These are phyloP conservation scores for Tromatobia lineatoria DNA, from an alignment of 2,888 invertebrate genomes.

Conservation along the genomic window DNA sequence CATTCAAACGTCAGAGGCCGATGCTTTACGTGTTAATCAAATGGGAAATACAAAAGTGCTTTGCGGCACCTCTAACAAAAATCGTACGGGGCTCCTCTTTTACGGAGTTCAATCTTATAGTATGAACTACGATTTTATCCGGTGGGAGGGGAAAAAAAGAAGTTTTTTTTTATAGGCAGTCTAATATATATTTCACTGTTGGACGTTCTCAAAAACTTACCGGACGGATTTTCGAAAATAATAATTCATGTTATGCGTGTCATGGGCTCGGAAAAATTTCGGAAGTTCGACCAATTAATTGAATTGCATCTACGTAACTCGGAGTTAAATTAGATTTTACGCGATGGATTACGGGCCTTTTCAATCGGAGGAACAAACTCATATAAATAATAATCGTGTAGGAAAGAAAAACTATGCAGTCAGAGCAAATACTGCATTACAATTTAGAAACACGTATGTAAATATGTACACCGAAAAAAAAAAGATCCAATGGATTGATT, in stretches of 20 bases:
- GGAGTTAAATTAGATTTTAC: conserved; percentile 51
- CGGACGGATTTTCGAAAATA: background rate
- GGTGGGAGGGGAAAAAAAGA: no score
- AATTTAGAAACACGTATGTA: conserved; percentile 59
- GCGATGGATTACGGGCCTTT: conserved; percentile 66
- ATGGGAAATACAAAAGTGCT: no score
- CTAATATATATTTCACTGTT: no score
- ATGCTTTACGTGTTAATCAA: no score
- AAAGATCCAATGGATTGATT: conserved; percentile 41
- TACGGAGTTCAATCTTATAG: no score
- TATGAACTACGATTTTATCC: no score
- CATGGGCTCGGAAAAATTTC: background rate
- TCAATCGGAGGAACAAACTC: conserved; percentile 51
- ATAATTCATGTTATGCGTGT: background rate
- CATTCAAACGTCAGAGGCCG: no score
- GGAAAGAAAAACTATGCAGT: conserved; percentile 25
- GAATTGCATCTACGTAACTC: background rate
- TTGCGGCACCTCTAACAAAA: no score
- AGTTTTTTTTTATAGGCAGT: conserved; percentile 5
- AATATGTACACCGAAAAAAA: conserved; percentile 59
- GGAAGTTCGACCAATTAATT: conserved; percentile 1
- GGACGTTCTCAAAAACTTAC: background rate
- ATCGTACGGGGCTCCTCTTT: no score
- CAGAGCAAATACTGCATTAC: conserved; percentile 36
- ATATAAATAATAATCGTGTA: conserved; percentile 34